A percentile compares a stretch with the other conserved stretches of the same genome.
Conservation (phyloP, 2,797 vertebrate genomes). For the Gadopsis marmoratus region DNA sequence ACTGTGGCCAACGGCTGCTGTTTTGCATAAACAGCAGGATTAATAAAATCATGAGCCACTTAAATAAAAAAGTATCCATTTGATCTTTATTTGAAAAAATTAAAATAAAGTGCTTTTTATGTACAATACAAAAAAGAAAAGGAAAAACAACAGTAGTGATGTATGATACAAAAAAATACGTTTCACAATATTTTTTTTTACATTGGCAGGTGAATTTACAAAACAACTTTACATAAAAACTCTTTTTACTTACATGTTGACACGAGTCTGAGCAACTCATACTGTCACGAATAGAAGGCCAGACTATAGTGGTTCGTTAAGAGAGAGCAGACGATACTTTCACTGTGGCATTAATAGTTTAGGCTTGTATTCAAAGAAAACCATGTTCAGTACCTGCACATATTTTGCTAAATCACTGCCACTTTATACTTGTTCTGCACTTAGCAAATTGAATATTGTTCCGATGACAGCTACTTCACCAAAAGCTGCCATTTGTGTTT, state of each 20-base stretch:
- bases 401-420: slow-evolving; percentile 60
- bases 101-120: slow-evolving; percentile 91
- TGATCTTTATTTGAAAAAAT: slow-evolving; percentile 88
- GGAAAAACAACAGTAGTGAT: slow-evolving; percentile 83
- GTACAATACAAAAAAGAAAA: slow-evolving; percentile 85
- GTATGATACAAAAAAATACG: slow-evolving; percentile 87
- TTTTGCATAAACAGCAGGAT: not conserved
- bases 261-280: slow-evolving; percentile 73
- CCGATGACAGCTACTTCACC: slow-evolving; percentile 65
- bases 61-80: slow-evolving; percentile 72
- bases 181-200: slow-evolving; percentile 86
- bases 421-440: slow-evolving; percentile 60
- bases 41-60: slow-evolving; percentile 22
- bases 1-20: not conserved
- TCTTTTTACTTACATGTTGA: slow-evolving; percentile 74
- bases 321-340: slow-evolving; percentile 67
- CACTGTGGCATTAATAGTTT: slow-evolving; percentile 68
- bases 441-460: slow-evolving; percentile 66
- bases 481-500: slow-evolving; percentile 70
- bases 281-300: slow-evolving; percentile 76
- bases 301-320: slow-evolving; percentile 75
- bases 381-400: slow-evolving; percentile 64
- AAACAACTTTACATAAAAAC: slow-evolving; percentile 84
- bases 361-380: slow-evolving; percentile 67
- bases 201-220: slow-evolving; percentile 88